Percentiles rank a stretch among this genome's conserved stretches.
phyloP scores from a whole-genome alignment of 2,888 invertebrate genomes.

The Campaea margaritaria region DNA sequence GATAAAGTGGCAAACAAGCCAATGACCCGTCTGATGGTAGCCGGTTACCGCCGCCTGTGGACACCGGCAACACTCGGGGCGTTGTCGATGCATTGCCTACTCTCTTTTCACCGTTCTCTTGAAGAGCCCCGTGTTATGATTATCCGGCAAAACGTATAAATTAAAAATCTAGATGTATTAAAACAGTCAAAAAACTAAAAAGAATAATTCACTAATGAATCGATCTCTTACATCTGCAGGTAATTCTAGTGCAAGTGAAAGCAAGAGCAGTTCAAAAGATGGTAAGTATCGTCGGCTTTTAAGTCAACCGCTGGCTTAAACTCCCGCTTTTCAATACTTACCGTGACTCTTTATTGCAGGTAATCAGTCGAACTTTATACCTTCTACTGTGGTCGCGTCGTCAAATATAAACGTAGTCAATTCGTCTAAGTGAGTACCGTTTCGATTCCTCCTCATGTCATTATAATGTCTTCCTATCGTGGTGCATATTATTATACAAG shows the following conservation, averaged over 20 bases:
- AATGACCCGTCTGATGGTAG: too few species aligned
- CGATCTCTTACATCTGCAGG: constrained; percentile 55
- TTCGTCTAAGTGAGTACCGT: constrained; percentile 79
- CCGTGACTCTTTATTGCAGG: constrained; percentile 55
- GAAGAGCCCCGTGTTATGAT: too few species aligned
- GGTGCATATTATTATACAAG: not conserved
- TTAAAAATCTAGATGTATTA: too few species aligned
- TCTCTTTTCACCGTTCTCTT: too few species aligned
- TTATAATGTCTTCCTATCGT: not conserved
- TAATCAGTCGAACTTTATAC: constrained; percentile 82
- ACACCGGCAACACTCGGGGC: too few species aligned
- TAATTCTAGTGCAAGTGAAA: constrained; percentile 81
- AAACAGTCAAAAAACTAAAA: too few species aligned
- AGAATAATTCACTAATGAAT: constrained; percentile 2
- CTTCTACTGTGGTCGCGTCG: constrained; percentile 82
- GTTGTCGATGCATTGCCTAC: too few species aligned
- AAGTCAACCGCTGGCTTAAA: not conserved
- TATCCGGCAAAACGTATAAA: too few species aligned
- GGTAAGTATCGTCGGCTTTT: constrained; percentile 56
- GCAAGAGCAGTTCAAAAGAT: constrained; percentile 82
- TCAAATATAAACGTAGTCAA: constrained; percentile 83
- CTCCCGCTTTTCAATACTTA: not conserved
- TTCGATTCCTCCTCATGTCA: constrained; percentile 11
- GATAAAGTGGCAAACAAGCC: too few species aligned
- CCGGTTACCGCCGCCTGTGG: too few species aligned